A percentile compares a stretch with the other conserved stretches of the same genome.
Evolutionary conservation across 2,113 vertebrate genomes (phyloP).

Genomic region (Trogon surrucura): DNA sequence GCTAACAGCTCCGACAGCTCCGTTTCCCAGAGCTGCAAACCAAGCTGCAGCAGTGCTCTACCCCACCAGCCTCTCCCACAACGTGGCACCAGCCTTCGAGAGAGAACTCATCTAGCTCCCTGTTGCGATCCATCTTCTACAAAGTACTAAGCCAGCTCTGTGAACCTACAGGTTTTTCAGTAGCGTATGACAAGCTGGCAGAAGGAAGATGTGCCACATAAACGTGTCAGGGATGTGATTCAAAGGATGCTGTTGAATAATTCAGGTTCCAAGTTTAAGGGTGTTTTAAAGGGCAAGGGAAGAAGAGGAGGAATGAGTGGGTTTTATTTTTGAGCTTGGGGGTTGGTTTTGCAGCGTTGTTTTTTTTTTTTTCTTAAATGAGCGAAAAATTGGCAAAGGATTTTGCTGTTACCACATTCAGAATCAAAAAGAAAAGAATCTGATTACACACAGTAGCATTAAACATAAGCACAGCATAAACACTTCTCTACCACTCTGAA

Average conservation of each 20-base stretch:
- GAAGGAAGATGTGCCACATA: slow-evolving; percentile 5
- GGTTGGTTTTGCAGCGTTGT: background rate
- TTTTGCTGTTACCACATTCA: background rate
- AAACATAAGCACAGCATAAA: background rate
- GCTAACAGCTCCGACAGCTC: background rate
- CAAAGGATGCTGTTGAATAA: slow-evolving; percentile 50
- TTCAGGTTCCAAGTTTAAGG: background rate
- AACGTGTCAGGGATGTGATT: background rate
- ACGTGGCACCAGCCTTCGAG: background rate
- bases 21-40: background rate
- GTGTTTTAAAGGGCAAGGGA: slow-evolving; percentile 23
- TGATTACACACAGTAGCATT: background rate
- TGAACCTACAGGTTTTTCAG: slow-evolving; percentile 9
- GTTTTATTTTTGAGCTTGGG: background rate
- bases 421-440: background rate
- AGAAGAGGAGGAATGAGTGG: background rate
- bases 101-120: background rate
- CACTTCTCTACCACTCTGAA: background rate
- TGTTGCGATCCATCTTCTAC: background rate
- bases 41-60: accelerated
- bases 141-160: background rate
- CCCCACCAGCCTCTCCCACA: slow-evolving; percentile 5
- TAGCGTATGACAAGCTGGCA: background rate
- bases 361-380: background rate
- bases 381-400: background rate